phyloP scores from a whole-genome alignment of 2,888 invertebrate species.

The Julus scanicus region DNA sequence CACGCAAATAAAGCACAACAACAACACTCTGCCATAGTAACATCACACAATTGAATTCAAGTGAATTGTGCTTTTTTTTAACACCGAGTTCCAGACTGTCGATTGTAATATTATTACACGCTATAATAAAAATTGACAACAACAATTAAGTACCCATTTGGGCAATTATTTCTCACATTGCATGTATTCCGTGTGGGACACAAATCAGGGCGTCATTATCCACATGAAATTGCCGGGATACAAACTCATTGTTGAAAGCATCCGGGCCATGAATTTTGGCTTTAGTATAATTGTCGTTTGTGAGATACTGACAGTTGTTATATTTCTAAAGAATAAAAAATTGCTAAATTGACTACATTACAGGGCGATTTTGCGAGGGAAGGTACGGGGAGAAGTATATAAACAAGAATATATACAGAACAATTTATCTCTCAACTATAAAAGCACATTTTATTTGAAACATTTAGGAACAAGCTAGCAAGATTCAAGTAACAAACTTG shows the following conservation, averaged over 20 bases:
- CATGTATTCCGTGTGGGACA: slow-evolving; percentile 33
- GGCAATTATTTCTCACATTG: slow-evolving; percentile 19
- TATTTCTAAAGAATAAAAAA: background rate
- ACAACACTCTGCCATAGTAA: background rate
- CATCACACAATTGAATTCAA: slow-evolving; percentile 28
- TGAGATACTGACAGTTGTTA: slow-evolving; percentile 1
- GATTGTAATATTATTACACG: slow-evolving; percentile 33
- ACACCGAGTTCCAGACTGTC: slow-evolving; percentile 19
- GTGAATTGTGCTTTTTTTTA: background rate
- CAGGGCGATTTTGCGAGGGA: background rate
- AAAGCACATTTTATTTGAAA: too few species aligned
- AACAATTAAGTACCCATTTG: slow-evolving; percentile 17
- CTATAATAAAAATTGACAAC: slow-evolving; percentile 26
- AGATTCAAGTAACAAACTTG: too few species aligned
- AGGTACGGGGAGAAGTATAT: too few species aligned
- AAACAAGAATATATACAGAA: too few species aligned
- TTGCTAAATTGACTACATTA: background rate
- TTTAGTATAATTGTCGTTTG: slow-evolving; percentile 5
- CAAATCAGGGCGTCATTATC: slow-evolving; percentile 21
- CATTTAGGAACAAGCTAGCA: too few species aligned
- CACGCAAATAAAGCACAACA: background rate
- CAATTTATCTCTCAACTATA: too few species aligned
- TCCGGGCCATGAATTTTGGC: slow-evolving; percentile 1
- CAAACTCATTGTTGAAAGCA: slow-evolving; percentile 13
- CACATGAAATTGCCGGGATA: slow-evolving; percentile 25